A percentile compares a stretch with the other conserved stretches of the same genome.
These are phyloP conservation scores for Eupithecia subfuscata DNA, from an alignment of 2,888 invertebrate genomes.

Conservation along the genomic window DNA sequence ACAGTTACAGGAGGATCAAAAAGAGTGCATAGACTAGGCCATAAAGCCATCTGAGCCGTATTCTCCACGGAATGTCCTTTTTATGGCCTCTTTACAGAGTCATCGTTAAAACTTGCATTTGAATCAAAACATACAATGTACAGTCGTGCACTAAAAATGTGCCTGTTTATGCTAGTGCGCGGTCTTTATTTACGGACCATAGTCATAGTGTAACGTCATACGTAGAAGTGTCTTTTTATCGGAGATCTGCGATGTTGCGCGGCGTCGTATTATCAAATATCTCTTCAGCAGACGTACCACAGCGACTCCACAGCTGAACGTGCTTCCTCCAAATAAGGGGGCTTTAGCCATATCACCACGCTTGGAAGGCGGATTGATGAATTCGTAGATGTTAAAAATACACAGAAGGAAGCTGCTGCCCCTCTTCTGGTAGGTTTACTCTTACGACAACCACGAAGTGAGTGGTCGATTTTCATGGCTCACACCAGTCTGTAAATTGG, in stretches of 20 bases:
- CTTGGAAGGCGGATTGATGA: no score
- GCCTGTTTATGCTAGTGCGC: conserved; percentile 3
- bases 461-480: no score
- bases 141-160: conserved; percentile 11
- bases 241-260: not conserved
- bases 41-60: conserved; percentile 1
- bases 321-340: not conserved
- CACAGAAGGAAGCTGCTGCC: no score
- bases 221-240: not conserved
- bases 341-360: no score
- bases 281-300: no score
- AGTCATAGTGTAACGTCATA: not conserved
- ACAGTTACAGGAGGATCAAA: not conserved
- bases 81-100: conserved; percentile 17
- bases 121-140: conserved; percentile 21
- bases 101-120: conserved; percentile 26
- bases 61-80: conserved; percentile 15
- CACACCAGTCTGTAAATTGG: no score
- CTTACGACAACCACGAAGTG: no score
- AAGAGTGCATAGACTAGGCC: not conserved
- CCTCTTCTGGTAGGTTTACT: no score
- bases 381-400: no score
- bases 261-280: not conserved
- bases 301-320: not conserved
- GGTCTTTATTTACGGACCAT: conserved; percentile 1